These are phyloP conservation scores for Dicaeum eximium DNA, from an alignment of 2,113 vertebrate species.

Conservation along the genomic window DNA sequence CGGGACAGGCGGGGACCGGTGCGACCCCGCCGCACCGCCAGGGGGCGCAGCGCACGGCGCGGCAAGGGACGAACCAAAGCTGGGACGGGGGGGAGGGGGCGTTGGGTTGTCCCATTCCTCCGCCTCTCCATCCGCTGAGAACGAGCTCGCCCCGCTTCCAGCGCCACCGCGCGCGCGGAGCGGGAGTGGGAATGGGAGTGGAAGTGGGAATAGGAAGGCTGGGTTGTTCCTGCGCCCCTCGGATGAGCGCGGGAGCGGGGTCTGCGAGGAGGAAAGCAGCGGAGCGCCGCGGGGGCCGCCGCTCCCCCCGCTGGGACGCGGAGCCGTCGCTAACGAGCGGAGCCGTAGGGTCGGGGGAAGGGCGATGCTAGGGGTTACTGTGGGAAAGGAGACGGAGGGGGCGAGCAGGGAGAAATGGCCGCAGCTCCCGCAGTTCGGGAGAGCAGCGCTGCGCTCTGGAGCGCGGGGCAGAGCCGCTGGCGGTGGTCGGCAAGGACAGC, in stretches of 20 bases:
- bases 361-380: background rate
- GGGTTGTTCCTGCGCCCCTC: background rate
- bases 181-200: background rate
- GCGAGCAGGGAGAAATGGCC: background rate
- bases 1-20: background rate
- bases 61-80: background rate
- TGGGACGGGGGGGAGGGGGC: accelerated
- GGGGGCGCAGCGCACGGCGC: background rate
- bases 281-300: background rate
- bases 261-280: background rate
- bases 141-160: background rate
- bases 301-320: background rate
- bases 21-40: background rate
- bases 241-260: background rate
- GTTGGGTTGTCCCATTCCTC: background rate
- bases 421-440: background rate
- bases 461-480: background rate
- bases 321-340: background rate
- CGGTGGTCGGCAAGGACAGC: accelerated
- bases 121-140: background rate
- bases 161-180: background rate
- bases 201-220: too few species aligned
- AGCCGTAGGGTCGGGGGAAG: background rate
- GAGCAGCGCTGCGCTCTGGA: background rate
- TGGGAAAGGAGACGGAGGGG: too few species aligned